Percentiles rank a stretch among this genome's conserved stretches.
Conservation (phyloP, 2,797 vertebrate species). For the Acestrorhynchus altus region DNA sequence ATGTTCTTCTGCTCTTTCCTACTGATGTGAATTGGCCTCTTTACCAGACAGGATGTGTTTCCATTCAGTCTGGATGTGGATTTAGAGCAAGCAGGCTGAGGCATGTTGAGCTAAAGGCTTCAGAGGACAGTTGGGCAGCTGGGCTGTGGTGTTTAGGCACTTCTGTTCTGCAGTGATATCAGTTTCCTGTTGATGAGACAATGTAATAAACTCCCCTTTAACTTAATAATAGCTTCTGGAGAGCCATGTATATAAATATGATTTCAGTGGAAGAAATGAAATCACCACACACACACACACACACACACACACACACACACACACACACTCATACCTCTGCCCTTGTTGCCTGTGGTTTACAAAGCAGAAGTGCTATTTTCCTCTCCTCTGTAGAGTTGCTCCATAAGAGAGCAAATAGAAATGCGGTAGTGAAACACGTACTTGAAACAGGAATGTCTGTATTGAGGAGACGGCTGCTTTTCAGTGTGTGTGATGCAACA, state of each 20-base stretch:
- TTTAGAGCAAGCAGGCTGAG: too few relatives aligned
- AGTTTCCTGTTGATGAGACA: neutral
- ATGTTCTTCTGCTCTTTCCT: too few relatives aligned
- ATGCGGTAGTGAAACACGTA: conserved; percentile 27
- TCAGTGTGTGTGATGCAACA: neutral
- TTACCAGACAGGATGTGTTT: too few relatives aligned
- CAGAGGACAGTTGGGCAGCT: neutral
- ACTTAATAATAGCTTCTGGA: neutral
- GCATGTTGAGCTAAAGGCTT: too few relatives aligned
- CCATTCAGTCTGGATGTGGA: too few relatives aligned
- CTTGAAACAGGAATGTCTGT: conserved; percentile 28
- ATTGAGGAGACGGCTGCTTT: conserved; percentile 10
- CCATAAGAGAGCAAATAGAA: neutral
- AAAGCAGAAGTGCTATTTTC: conserved; percentile 49
- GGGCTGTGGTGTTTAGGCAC: neutral
- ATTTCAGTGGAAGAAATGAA: neutral
- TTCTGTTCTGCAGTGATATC: neutral
- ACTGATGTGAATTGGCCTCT: too few relatives aligned
- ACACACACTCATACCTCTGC: neutral
- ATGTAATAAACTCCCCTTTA: neutral
- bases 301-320: conserved; percentile 9
- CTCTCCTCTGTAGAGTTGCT: neutral
- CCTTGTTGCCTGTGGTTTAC: neutral
- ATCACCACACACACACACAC: conserved; percentile 27
- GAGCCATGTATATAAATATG: neutral